Base-by-base conservation (phyloP, 2,113 vertebrate species). In the Talpa occidentalis region DNA sequence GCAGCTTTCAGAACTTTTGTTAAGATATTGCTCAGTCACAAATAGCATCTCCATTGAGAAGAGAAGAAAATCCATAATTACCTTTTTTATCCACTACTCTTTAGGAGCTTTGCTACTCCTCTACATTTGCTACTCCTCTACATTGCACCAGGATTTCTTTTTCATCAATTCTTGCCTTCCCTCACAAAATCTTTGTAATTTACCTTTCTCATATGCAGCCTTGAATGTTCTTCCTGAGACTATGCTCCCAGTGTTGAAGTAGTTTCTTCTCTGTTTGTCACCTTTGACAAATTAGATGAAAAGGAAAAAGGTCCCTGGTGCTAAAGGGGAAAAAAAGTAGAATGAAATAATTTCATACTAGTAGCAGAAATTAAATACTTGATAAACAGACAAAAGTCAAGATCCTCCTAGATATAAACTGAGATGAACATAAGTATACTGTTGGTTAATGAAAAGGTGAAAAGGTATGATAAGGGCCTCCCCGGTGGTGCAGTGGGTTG, bases 251-350 rank as follows among this genome's bases (percentile, higher is more conserved):
- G 19, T 19, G 47, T 32, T 86, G 56, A 66, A 66, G 32, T 32
- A 64, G 40, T 67, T 85, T 76, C 47, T 66, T 89, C 54, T n/a
- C 17, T 66, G 72, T 84, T 59, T 60, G 73, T 80, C 40, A 60
- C 17, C 28, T 92, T 86, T 95, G 78, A 93, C 62, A 21, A 28
- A 80, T 80, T 93, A 77, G 59, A 67, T 79, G 88, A 95, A 26
- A 19, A 91, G 52, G 42, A 35, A 30, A 64, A 77, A n/a, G 24
- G 7, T 86, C 70, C 54, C 52, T 86, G 64, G 49, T 72, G 90
- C 87, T 80, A 92, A 88, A 30, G 9, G 30, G 19, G 17, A 26
- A 52, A 78, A 89, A 47, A 88, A 89, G 24, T 85, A 22, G 40
- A 92, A 64, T 62, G 35, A 66, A 66, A 66, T 6, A n/a, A 94